These are phyloP conservation scores for Chrysodeixis includens DNA, from an alignment of 2,888 invertebrate genomes.

Conservation along the genomic window DNA sequence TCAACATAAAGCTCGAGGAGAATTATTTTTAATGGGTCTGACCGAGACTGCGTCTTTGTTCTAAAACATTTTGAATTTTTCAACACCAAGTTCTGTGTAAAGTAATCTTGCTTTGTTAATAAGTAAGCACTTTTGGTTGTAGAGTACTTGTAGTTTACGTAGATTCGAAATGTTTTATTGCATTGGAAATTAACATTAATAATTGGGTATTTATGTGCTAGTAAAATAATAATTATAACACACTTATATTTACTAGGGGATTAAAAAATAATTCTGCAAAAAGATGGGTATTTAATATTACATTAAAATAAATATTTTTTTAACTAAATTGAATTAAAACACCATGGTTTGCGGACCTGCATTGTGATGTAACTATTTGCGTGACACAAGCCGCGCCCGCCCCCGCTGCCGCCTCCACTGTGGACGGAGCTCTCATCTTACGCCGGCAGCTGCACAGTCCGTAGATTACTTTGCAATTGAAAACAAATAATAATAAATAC, in stretches of 20 bases:
- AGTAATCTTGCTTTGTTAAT: not conserved
- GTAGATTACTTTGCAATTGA: slow-evolving; percentile 88
- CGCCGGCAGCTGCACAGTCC: slow-evolving; percentile 81
- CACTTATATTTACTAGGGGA: too few species aligned
- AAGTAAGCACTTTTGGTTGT: not conserved
- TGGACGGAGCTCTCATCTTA: slow-evolving; percentile 67
- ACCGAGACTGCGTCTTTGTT: not conserved
- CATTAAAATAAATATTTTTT: too few species aligned
- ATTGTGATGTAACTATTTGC: too few species aligned
- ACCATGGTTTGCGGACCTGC: too few species aligned
- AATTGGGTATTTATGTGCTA: too few species aligned
- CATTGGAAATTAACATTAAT: too few species aligned
- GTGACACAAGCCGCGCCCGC: too few species aligned
- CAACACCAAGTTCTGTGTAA: not conserved
- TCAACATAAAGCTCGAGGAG: not conserved
- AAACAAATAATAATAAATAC: slow-evolving; percentile 89
- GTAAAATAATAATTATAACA: too few species aligned
- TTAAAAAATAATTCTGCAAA: too few species aligned
- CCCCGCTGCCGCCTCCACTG: slow-evolving; percentile 29
- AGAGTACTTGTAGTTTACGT: not conserved
- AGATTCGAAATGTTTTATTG: not conserved
- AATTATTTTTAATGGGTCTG: not conserved
- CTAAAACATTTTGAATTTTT: not conserved
- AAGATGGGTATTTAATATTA: too few species aligned
- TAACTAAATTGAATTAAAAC: too few species aligned